Base-by-base conservation (phyloP, 2,113 vertebrate species). In the Oryzias javanicus region DNA sequence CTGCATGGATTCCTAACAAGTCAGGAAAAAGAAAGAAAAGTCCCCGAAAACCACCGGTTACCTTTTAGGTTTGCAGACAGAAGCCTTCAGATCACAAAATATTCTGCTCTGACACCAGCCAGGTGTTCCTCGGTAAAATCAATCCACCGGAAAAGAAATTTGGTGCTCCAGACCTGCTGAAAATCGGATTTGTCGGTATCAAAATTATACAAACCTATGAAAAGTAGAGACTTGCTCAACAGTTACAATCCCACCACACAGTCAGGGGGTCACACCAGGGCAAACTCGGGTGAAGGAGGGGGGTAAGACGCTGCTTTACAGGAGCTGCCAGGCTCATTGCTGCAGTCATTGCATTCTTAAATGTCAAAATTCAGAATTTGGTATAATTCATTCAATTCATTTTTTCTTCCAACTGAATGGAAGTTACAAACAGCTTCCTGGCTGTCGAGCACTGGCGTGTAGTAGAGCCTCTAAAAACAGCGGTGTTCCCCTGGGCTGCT, bases 161-260 rank as follows among this genome's bases (percentile, higher is more conserved):
- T 89, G 82, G 67, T 62, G 62, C 83, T 88, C 90, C 87, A 89
- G 85, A 79, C 91, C 89, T 85, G 89, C 89, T 93, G 90, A 89
- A 91, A 88, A 81, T 83, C 83, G 76, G 42, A 84, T 81, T 76
- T 72, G 78, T 88, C 78, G 78, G 85, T 81, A 89, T 68, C 76
- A 86, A 84, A 78, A 76, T 79, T 77, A 20, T 81, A 90, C 76
- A 90, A 89, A 92, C 78, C 79, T 79, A 88, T 68, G 79, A 84
- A 91, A 91, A 90, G 82, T 70, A 79, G 83, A 83, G 81, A 87
- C 85, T 89, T 42, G 84, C 86, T 88, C 83, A 19, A 74, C 72
- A 69, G 77, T 86, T 82, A 87, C 79, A 85, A 79, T 74, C 78
- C 53, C 76, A 80, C 80, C n/a, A 80, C 76, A 82, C 71, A 48